Base-by-base conservation (phyloP, 2,797 vertebrate species). In the Masticophis lateralis region DNA sequence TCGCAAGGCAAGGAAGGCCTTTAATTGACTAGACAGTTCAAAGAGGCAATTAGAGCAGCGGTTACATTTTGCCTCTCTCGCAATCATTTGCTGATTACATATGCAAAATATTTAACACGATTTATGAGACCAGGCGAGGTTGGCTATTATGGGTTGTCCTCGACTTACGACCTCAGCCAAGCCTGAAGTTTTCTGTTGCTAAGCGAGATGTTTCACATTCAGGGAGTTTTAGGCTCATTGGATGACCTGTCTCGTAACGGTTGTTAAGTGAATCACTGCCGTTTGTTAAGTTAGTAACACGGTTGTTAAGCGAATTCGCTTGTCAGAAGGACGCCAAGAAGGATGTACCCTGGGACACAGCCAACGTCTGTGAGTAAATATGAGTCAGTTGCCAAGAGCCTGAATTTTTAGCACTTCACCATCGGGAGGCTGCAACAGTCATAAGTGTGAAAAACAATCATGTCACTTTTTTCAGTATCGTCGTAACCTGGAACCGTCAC, bases 91-190 rank as follows among this genome's bases (percentile, higher is more conserved):
- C 92, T 28, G 69, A 90, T 86, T 90, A 90, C 25, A 61, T 37
- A 87, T 90, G 92, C 88, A 93, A 86, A 93, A 90, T 69, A 93
- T 93, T 63, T 87, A 92, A 83, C 47, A 79, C 20, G 27, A 16
- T 92, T 60, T 51, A 83, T 83, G 69, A 28, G 87, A 59, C 91
- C 28, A 86, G 32, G 37, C 51, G 10, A 74, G 32, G n/a, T 83
- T 32, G 7, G 5, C 37, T 4, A 2, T 51, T 59, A 89, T 2
- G 14, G n/a, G 14, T 69, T 1, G n/a, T 13, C 11, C 14, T 27
- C 6, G 14, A 69, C 14, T 32, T 69, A 3, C 61, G 27, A 3
- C 61, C 10, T 3, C 10, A 11, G 4, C 9, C 3, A 9, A 28
- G 10, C 10, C 61, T 27, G 12, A 63, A 0, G 1, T 63, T 12